phyloP scores from a whole-genome alignment of 2,113 vertebrate species.

The Corythaeola cristata region DNA sequence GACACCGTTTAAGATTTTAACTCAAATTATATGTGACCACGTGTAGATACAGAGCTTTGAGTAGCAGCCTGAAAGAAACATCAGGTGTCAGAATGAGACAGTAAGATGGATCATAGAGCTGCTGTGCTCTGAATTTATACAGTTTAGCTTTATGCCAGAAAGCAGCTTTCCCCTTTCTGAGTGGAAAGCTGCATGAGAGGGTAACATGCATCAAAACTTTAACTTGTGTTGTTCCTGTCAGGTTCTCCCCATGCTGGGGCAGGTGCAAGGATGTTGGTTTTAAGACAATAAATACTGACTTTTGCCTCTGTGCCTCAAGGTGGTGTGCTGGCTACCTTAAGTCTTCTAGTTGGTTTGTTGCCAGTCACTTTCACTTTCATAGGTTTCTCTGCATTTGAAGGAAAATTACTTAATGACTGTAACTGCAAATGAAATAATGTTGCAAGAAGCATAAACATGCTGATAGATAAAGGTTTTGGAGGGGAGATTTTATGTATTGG shows the following conservation, averaged over 20 bases:
- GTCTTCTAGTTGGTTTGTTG: background rate
- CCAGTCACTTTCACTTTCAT: background rate
- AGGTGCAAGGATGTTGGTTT: background rate
- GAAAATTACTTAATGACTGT: background rate
- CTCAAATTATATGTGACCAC: background rate
- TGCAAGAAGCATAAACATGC: background rate
- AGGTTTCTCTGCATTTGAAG: background rate
- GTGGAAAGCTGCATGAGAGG: background rate
- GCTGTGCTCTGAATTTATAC: background rate
- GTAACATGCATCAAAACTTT: background rate
- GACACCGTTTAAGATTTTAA: background rate
- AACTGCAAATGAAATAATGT: background rate
- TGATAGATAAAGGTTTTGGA: background rate
- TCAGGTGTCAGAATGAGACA: background rate
- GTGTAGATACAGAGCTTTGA: background rate
- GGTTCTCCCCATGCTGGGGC: background rate
- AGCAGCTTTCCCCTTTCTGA: background rate
- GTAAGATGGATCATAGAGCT: background rate
- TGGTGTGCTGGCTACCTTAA: background rate
- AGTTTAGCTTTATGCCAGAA: background rate
- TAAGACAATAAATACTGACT: background rate
- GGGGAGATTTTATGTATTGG: background rate
- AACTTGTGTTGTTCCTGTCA: background rate
- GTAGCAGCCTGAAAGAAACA: background rate
- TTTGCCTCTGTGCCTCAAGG: background rate